phyloP scores from a whole-genome alignment of 2,888 invertebrate genomes.

The Rambutsinella grinnellia region DNA sequence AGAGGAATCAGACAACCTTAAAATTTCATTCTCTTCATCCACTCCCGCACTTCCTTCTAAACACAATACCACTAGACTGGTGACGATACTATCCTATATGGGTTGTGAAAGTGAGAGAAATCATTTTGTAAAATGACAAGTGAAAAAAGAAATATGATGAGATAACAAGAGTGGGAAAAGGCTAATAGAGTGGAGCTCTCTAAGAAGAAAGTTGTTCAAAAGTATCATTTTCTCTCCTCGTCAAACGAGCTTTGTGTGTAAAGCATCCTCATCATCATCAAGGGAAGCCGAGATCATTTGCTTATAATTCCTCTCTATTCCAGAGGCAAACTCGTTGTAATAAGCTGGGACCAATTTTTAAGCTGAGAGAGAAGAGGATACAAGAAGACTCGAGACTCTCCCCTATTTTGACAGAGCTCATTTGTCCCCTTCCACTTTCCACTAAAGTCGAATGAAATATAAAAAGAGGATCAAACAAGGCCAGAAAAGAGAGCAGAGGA shows the following conservation, averaged over 20 bases:
- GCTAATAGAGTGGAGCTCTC: constrained; percentile 40
- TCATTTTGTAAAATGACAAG: constrained; percentile 20
- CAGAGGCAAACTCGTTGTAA: background rate
- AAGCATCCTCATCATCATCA: background rate
- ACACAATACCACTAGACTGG: background rate
- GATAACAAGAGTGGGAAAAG: constrained; percentile 8
- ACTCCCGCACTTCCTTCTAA: background rate
- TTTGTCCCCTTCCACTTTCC: background rate
- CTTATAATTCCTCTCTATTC: constrained; percentile 13
- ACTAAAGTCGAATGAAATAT: background rate
- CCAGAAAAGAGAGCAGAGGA: background rate
- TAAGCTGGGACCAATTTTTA: background rate
- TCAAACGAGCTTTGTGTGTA: too few species aligned
- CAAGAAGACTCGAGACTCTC: background rate
- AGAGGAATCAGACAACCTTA: constrained; percentile 7
- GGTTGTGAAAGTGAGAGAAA: constrained; percentile 26
- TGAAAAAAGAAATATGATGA: constrained; percentile 27
- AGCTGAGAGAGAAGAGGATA: background rate
- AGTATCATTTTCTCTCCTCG: background rate
- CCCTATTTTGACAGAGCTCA: background rate
- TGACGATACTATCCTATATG: constrained; percentile 3
- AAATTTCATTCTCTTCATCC: constrained; percentile 20
- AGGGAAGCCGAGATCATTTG: constrained; percentile 8
- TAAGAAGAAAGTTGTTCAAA: background rate
- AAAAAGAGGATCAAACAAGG: background rate